Evolutionary conservation across 2,113 vertebrate species (phyloP), one percentile per base, ranked within the genome.

Genomic region (Oreochromis niloticus): DNA sequence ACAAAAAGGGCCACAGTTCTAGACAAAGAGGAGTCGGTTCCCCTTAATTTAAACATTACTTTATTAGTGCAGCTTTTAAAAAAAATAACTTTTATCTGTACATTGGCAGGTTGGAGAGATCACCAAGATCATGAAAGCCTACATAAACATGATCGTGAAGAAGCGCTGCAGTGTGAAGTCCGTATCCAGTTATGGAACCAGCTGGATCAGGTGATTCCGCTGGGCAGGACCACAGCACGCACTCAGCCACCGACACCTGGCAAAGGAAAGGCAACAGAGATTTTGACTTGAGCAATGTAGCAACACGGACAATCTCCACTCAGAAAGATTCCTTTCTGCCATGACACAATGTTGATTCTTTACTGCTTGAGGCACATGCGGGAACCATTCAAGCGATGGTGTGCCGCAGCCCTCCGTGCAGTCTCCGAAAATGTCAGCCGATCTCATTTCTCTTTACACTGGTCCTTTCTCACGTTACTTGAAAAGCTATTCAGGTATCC

Each of bases 111-210:
- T 98, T 46, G 97, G 97, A 0, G 98, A 98, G 94, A 98, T 98
- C 94, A 97, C 97, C 57, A 98, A 98, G 95, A 98, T 98, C 92
- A 98, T 98, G 98, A 98, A 98, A 94, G 98, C 97, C 3, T 98
- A 98, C 94, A 98, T 98, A 92, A 98, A 98, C 96, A 98, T 97
- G 97, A 98, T 98, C 0, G 98, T 98, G 94, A 98, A 98, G 96
- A 98, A 98, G 89, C 97, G 98, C 80, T 98, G 97, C 96, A 98
- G 97, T 0, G 96, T 98, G 83, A 97, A 96, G 82, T 98, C 98
- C 0, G 96, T 96, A 73, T 96, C 97, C 90, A 98, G 97, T 90
- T 97, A 94, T 0, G 96, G 97, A 41, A 97, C 94, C 88, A 92
- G 93, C 95, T 98, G 97, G 97, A 97, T 97, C 88, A 97, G 97